Percentiles rank a stretch among this genome's conserved stretches.
These are phyloP conservation scores for Diabrotica undecimpunctata DNA, from an alignment of 1,140 invertebrate species.

Conservation along the genomic window DNA sequence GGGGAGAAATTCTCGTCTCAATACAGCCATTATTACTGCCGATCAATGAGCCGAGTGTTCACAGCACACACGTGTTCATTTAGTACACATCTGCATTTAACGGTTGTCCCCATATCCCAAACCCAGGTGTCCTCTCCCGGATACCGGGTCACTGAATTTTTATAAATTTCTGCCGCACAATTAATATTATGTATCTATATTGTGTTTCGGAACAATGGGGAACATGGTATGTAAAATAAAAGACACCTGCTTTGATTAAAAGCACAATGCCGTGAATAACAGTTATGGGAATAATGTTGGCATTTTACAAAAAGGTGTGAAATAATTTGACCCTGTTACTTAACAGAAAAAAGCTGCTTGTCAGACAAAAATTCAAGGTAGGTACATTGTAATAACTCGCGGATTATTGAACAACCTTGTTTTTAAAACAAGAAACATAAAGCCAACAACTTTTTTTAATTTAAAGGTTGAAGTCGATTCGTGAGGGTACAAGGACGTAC, in stretches of 20 bases:
- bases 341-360: neutral
- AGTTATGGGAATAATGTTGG: slow-evolving; percentile 16
- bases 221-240: slow-evolving; percentile 17
- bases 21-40: slow-evolving; percentile 16
- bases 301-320: slow-evolving; percentile 9
- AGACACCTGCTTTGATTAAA: slow-evolving; percentile 23
- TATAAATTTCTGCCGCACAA: slow-evolving; percentile 13
- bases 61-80: slow-evolving; percentile 13
- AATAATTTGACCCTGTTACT: slow-evolving; percentile 8
- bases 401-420: too few relatives aligned
- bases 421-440: too few relatives aligned
- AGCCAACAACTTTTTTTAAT: too few relatives aligned
- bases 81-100: slow-evolving; percentile 38
- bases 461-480: too few relatives aligned
- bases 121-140: slow-evolving; percentile 37
- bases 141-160: slow-evolving; percentile 21
- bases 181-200: slow-evolving; percentile 17
- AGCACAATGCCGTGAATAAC: slow-evolving; percentile 15
- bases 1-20: slow-evolving; percentile 23
- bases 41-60: slow-evolving; percentile 18
- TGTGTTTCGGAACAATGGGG: slow-evolving; percentile 24
- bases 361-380: slow-evolving; percentile 13
- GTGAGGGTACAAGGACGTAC: too few relatives aligned
- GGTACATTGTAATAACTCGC: neutral
- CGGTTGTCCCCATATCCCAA: slow-evolving; percentile 34